Evolutionary conservation across 2,888 invertebrate genomes (phyloP).

Genomic region (Drosophila kambysellisi): DNA sequence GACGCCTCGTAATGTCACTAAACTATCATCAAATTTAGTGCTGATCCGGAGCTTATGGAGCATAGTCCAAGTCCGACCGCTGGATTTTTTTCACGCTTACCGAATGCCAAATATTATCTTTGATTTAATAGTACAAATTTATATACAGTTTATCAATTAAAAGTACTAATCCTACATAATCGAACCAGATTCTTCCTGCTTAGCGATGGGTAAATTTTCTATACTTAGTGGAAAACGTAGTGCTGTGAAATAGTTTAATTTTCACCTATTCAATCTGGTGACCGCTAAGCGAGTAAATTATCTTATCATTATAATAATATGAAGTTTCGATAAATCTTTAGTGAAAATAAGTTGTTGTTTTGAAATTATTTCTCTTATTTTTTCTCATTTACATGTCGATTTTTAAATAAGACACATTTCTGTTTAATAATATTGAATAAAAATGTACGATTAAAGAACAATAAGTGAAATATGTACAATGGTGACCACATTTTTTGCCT

Average conservation of each 20-base stretch:
- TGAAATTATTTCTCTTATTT: neutral
- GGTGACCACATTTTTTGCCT: neutral
- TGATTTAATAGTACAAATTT: neutral
- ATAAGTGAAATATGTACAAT: neutral
- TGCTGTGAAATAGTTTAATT: neutral
- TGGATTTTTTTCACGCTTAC: too few relatives aligned
- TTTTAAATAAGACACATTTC: too few relatives aligned
- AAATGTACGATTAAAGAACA: neutral
- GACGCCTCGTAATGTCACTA: constrained; percentile 29
- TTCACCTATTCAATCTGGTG: neutral
- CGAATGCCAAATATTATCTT: neutral
- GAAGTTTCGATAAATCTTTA: neutral
- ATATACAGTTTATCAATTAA: neutral
- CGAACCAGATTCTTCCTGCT: neutral
- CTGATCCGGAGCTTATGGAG: neutral
- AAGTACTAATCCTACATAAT: neutral
- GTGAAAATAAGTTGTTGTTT: neutral
- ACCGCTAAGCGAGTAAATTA: neutral
- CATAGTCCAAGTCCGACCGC: neutral
- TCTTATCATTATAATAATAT: neutral
- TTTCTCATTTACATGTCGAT: neutral
- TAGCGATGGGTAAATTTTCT: neutral
- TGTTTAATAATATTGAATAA: too few relatives aligned
- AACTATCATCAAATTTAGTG: neutral
- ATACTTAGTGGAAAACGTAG: neutral